A percentile compares a stretch with the other conserved stretches of the same genome.
These are phyloP conservation scores for Anolis apletophallus DNA, from an alignment of 2,797 vertebrate genomes.

Conservation along the genomic window DNA sequence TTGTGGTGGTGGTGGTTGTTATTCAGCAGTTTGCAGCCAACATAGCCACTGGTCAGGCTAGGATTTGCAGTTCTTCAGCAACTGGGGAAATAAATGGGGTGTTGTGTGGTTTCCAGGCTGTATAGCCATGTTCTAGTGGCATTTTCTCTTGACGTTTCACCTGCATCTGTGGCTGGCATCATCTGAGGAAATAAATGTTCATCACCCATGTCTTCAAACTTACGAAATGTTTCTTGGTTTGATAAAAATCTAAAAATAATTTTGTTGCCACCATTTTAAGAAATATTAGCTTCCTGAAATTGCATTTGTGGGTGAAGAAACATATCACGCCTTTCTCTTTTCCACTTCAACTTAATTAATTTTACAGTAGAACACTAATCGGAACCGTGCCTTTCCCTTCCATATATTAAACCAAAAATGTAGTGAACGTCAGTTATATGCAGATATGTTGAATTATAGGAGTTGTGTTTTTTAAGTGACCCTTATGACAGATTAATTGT, in stretches of 20 bases:
- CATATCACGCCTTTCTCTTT: not conserved
- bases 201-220: not conserved
- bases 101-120: no score
- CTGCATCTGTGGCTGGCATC: no score
- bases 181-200: not conserved
- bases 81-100: not conserved
- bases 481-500: conserved; percentile 34
- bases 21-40: not conserved
- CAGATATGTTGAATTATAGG: conserved; percentile 26
- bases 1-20: no score
- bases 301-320: conserved; percentile 30
- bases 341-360: conserved; percentile 24
- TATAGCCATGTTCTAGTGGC: no score
- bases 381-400: conserved; percentile 3
- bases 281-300: conserved; percentile 20
- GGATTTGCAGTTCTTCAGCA: not conserved
- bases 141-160: no score
- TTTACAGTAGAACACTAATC: not conserved
- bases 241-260: not conserved
- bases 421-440: not conserved
- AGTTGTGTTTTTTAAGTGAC: conserved; percentile 21
- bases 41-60: not conserved
- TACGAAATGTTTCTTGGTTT: not conserved
- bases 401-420: not conserved
- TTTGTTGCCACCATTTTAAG: not conserved